Evolutionary conservation across 2,113 vertebrate species (phyloP), one percentile per base, ranked within the genome.

Genomic region (Cephalophus harveyi): DNA sequence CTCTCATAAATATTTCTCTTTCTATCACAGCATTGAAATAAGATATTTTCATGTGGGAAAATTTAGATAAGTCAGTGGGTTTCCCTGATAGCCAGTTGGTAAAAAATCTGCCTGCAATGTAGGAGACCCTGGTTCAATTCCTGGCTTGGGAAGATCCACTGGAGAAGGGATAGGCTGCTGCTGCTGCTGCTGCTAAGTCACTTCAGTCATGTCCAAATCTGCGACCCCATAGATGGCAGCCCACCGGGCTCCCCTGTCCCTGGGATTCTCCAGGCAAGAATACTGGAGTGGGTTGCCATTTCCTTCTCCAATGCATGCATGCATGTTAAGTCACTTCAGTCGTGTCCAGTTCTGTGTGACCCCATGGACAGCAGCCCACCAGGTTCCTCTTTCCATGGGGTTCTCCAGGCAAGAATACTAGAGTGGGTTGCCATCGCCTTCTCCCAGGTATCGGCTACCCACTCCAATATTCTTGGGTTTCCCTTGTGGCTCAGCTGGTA

Each of bases 11-110:
- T 43, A 82, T 89, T 76, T 82, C 16, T 7, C 10, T 60, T 74
- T 89, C 36, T 64, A 16, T 86, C 48, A 43, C n/a, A 90, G 17
- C 50, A 52, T 52, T 78, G 11, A 50, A 95, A 40, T 89, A 97
- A 83, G 46, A 59, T 62, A 8, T 33, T 54, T 91, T 40, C n/a
- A 81, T 60, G 8, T 86, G 59, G 15, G 3, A 43, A 95, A 46
- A 86, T 79, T 93, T 64, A 96, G 28, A 74, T 52, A 93, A 92
- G 3, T 71, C 64, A 71, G 6, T 36, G n/a, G n/a, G 64, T 9
- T 71, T 71, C 64, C 64, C 64, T 21, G 5, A 36, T 12, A 36
- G 19, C 9, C n/a, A 36, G 64, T 36, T 71, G 64, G 19, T 71
- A 71, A 36, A 71, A 71, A 12, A 36, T 71, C 64, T 36, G 17